Evolutionary conservation across 2,888 invertebrate genomes (phyloP).

Genomic region (Acleris sparsana): DNA sequence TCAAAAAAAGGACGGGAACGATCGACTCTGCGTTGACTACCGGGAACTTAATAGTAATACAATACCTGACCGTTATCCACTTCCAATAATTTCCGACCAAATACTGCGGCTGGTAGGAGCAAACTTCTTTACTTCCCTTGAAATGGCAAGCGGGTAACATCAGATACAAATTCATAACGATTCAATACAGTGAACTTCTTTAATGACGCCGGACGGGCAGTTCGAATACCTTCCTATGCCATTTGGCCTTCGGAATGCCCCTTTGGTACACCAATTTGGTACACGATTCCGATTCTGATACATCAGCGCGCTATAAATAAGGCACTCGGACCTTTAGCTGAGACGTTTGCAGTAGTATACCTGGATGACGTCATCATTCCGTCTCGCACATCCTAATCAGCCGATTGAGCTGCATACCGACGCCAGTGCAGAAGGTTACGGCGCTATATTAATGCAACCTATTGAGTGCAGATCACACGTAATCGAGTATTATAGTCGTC

Average conservation of each 20-base stretch:
- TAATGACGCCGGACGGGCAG: constrained; percentile 43
- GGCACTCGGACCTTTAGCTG: constrained; percentile 11
- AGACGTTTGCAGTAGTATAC: constrained; percentile 17
- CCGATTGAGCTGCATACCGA: constrained; percentile 6
- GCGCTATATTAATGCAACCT: constrained; percentile 3
- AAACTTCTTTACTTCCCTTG: constrained; percentile 13
- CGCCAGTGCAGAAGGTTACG: constrained; percentile 9
- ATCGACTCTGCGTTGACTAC: constrained; percentile 39
- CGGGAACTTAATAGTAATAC: constrained; percentile 37
- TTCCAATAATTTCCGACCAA: constrained; percentile 25
- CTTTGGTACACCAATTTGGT: too few relatives aligned
- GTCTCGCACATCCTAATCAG: background rate
- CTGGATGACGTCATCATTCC: constrained; percentile 15
- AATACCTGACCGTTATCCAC: constrained; percentile 21
- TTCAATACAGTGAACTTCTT: constrained; percentile 38
- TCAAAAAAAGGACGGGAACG: constrained; percentile 37
- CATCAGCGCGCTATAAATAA: constrained; percentile 43
- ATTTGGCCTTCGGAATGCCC: constrained; percentile 54
- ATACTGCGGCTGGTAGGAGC: constrained; percentile 11
- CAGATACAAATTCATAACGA: constrained; percentile 8
- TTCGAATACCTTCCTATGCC: constrained; percentile 53
- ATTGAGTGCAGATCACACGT: background rate
- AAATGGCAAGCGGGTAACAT: constrained; percentile 19
- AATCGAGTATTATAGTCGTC: constrained; percentile 1
- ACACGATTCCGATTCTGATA: too few relatives aligned